A percentile compares a stretch with the other conserved stretches of the same genome.
Conservation (phyloP, 2,888 invertebrate genomes). For the Labia minor region DNA sequence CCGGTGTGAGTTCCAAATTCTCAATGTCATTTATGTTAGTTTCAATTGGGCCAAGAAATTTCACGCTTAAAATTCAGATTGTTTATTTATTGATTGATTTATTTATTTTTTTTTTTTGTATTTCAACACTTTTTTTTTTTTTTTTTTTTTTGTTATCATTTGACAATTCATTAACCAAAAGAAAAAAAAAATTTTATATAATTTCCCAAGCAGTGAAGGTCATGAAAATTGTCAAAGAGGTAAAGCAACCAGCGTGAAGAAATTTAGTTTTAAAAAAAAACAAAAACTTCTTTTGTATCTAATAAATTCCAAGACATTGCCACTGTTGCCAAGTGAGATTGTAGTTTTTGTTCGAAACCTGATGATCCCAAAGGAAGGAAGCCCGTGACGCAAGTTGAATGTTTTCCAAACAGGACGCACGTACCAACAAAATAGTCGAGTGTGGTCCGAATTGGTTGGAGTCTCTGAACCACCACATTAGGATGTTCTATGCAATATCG, state of each 20-base stretch:
- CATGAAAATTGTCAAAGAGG: background rate
- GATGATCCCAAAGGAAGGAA: background rate
- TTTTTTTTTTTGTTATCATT: too few relatives aligned
- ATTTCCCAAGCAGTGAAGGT: too few relatives aligned
- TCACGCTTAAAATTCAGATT: background rate
- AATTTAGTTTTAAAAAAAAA: background rate
- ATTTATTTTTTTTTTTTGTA: too few relatives aligned
- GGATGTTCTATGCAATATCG: too few relatives aligned
- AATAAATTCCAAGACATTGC: background rate
- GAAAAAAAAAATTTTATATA: too few relatives aligned
- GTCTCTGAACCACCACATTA: too few relatives aligned
- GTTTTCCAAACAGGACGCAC: constrained; percentile 8
- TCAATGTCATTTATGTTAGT: background rate
- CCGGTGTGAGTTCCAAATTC: background rate
- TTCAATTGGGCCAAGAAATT: background rate
- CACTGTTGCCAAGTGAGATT: too few relatives aligned
- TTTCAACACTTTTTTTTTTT: too few relatives aligned
- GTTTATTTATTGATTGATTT: too few relatives aligned
- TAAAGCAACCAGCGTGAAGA: background rate
- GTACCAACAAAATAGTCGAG: background rate
- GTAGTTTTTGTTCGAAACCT: background rate
- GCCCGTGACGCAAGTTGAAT: constrained; percentile 2
- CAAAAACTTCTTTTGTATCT: background rate
- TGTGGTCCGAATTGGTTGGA: too few relatives aligned
- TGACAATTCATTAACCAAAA: too few relatives aligned